Evolutionary conservation across 2,888 invertebrate species (phyloP), one percentile per base, ranked within the genome.

Genomic region (Drosophila diplacantha): DNA sequence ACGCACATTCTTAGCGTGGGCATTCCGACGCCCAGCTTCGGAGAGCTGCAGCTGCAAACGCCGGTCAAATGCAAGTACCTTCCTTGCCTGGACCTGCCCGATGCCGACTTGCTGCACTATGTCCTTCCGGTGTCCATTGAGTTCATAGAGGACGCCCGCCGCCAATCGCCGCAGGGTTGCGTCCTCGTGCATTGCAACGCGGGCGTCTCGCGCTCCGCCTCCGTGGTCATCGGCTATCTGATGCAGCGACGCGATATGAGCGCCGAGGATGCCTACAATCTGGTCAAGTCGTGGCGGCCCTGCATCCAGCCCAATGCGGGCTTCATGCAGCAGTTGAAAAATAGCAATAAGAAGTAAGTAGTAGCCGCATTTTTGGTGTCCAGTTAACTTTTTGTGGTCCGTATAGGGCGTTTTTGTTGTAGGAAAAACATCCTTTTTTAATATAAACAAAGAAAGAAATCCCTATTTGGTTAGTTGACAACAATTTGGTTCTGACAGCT

Each of bases 151-250:
- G 89, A 91, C 12, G 90, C 90, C 20, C 85, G 85, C 14, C 47
- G 55, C 1, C 24, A 41, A n/a, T 14, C 44, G n/a, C 76, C 74
- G 4, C 85, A 85, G 26, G 87, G 87, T 1, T 91, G 91, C 83
- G 89, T 96, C 51, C 89, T 96, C 69, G 92, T 97, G 3, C 97
- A 97, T 88, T 97, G 97, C 85, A 97, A 97, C 87, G 97, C 97
- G 0, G 97, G 97, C 0, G 93, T 97, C 0, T 97, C 97, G 0
- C 90, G 97, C 11, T 94, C 96, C 3, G 91, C 96, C 0, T 91
- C 93, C 63, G 90, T 97, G 22, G 92, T 93, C 0, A 93, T 97
- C 53, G 95, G 92, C 8, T 97, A 94, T 88, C 89, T 97, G 53
- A 96, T 97, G 90, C 88, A 90, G 29, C 88, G 89, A 54, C 85